Evolutionary conservation across 2,797 vertebrate species (phyloP), one percentile per base, ranked within the genome.

Genomic region (Diplodus puntazzo): DNA sequence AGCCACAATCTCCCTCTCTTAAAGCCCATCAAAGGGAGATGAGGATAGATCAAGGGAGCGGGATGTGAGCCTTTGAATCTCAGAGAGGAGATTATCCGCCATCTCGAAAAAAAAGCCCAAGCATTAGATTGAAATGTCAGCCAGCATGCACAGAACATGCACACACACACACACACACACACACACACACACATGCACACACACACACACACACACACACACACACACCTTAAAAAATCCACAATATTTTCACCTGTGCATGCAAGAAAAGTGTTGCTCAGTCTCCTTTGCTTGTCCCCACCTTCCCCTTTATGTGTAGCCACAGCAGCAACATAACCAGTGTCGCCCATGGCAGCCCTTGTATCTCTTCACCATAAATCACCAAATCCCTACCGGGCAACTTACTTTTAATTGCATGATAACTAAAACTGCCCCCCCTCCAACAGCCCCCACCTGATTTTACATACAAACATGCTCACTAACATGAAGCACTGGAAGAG

Each of bases 11-110:
- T 88, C 77, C 82, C 60, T 82, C 89, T 88, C 85, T 83, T 83
- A 90, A 92, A 94, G 80, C 87, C 79, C 89, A 91, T 93, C 92
- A 93, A 89, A 92, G 90, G 73, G 80, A 89, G 89, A 92, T 81
- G 77, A 82, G 78, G 72, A 75, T 72, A 90, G 84, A 92, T 92
- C 79, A 87, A 85, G 82, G 82, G 73, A 84, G 54, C n/a, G 3
- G 73, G 79, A 81, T 74, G 74, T 55, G 72, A 87, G 84, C 86
- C 86, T 93, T 93, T 94, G 92, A 93, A 93, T 90, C 86, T 81
- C 87, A 34, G 79, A 80, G 75, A 84, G 61, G 77, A 89, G 88
- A 92, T 91, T 89, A 89, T 86, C 78, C 72, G 70, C 83, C 85
- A 90, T 93, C 86, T 93, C 85, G 73, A 82, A 82, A 73, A 82